Conservation (phyloP, 2,113 vertebrate genomes). For the Pseudopipra pipra region DNA sequence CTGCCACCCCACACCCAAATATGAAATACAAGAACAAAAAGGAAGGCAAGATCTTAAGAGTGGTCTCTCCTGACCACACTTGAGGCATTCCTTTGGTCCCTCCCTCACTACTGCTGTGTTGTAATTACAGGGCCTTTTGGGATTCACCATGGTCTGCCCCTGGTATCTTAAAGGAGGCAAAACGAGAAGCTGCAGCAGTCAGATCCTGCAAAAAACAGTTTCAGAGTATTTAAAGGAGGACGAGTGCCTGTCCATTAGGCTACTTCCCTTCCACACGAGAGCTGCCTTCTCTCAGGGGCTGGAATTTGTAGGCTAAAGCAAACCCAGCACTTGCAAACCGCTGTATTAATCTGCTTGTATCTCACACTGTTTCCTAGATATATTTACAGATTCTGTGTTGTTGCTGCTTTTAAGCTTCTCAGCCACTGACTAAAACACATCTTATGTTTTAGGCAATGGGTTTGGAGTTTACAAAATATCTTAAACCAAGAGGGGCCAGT, state of each 20-base stretch:
- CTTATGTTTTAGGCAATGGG: background rate
- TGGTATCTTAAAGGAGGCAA: background rate
- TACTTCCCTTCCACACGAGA: background rate
- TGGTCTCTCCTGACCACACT: background rate
- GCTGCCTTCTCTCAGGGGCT: background rate
- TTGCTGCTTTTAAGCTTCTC: background rate
- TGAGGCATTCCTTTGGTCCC: background rate
- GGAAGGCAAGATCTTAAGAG: rapidly evolving
- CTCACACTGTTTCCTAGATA: rapidly evolving
- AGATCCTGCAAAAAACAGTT: background rate
- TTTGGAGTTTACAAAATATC: rapidly evolving
- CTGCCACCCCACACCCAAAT: rapidly evolving
- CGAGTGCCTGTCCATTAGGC: rapidly evolving
- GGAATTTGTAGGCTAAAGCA: background rate
- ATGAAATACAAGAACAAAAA: background rate
- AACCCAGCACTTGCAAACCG: rapidly evolving
- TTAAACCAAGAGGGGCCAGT: background rate
- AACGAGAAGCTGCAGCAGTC: rapidly evolving
- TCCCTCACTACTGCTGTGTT: background rate
- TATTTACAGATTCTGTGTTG: background rate
- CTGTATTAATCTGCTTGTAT: background rate
- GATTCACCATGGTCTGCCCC: rapidly evolving
- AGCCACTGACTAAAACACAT: background rate
- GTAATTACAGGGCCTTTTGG: background rate
- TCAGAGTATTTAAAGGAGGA: rapidly evolving